Conservation (phyloP, 1,140 invertebrate species). For the Heliconius nattereri region DNA sequence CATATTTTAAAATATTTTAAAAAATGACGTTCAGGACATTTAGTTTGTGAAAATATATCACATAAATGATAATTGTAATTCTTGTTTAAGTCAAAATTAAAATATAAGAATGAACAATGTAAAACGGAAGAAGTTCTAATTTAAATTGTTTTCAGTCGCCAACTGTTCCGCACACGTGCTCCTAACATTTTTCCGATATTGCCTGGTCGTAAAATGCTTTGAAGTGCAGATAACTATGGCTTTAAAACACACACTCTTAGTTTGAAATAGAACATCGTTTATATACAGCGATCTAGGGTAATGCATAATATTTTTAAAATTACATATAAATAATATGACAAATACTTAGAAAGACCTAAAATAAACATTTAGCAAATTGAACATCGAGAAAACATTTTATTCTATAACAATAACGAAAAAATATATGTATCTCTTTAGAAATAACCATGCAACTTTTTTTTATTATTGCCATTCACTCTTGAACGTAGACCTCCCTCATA, state of each 20-base stretch:
- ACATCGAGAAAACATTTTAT: background rate
- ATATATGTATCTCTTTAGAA: too few species aligned
- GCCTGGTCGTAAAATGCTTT: constrained; percentile 56
- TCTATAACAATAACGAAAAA: too few species aligned
- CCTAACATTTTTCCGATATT: constrained; percentile 70
- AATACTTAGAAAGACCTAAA: background rate
- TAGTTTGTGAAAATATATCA: background rate
- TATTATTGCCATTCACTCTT: too few species aligned
- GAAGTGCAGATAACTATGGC: constrained; percentile 45
- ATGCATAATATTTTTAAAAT: background rate
- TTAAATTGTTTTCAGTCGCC: constrained; percentile 41
- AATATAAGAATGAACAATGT: background rate
- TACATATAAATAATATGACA: background rate
- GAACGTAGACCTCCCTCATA: too few species aligned
- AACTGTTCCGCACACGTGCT: constrained; percentile 51
- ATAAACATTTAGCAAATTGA: background rate
- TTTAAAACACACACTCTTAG: constrained; percentile 53
- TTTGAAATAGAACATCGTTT: constrained; percentile 33
- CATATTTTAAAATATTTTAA: background rate
- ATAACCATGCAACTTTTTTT: too few species aligned
- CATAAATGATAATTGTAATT: background rate
- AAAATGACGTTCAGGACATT: background rate
- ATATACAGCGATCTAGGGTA: constrained; percentile 33
- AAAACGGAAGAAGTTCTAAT: constrained; percentile 29
- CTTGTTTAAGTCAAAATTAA: background rate